Conservation (phyloP, 2,888 invertebrate genomes). For the Nycteola revayana region DNA sequence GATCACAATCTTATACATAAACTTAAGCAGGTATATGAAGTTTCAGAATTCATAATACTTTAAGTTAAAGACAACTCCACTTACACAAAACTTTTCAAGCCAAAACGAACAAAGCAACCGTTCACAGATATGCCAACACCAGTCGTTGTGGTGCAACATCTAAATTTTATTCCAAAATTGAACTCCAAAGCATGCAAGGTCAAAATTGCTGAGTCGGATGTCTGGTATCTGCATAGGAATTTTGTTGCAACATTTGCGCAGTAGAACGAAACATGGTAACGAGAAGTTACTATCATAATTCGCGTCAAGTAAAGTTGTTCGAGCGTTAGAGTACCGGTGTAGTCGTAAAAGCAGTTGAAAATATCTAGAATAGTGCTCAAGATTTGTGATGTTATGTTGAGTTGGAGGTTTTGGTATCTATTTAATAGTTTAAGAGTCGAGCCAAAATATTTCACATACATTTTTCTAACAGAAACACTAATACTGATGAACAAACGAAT, state of each 20-base stretch:
- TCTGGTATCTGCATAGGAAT: constrained; percentile 20
- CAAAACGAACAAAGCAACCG: too few species aligned
- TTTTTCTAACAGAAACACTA: too few species aligned
- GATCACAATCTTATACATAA: too few species aligned
- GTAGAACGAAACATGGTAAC: constrained; percentile 8
- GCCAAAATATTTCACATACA: too few species aligned
- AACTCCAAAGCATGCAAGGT: constrained; percentile 11
- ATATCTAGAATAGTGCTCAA: constrained; percentile 6
- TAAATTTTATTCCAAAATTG: constrained; percentile 11
- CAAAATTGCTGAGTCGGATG: constrained; percentile 5
- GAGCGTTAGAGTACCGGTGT: constrained; percentile 7
- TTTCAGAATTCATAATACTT: too few species aligned
- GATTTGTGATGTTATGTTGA: constrained; percentile 9
- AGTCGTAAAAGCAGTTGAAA: constrained; percentile 10
- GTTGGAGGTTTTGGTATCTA: constrained; percentile 2
- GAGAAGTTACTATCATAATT: constrained; percentile 9
- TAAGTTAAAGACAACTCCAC: too few species aligned
- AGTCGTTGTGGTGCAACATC: not conserved
- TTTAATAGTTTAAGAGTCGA: constrained; percentile 8
- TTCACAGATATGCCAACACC: too few species aligned
- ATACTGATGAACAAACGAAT: too few species aligned
- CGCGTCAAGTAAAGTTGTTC: constrained; percentile 9
- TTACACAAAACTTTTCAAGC: too few species aligned
- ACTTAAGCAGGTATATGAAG: too few species aligned
- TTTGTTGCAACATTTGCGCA: constrained; percentile 11